Evolutionary conservation across 2,113 vertebrate genomes (phyloP), one percentile per base, ranked within the genome.

Genomic region (Pavo muticus): DNA sequence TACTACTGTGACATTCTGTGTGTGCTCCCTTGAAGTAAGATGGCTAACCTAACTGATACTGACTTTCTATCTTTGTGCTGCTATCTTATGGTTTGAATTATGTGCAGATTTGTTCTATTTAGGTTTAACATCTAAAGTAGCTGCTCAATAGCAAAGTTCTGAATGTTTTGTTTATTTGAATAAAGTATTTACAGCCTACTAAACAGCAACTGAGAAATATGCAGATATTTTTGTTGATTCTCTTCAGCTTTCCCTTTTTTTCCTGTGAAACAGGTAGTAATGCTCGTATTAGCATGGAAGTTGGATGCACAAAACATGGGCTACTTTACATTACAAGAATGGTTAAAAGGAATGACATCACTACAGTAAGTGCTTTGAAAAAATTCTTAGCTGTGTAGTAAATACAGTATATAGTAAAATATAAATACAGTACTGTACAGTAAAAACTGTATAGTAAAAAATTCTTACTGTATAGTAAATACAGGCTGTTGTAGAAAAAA

Each of bases 251-350:
- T 52, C 1, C 0, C 27, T 69, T 60, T 93, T 84, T 80, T 54
- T 69, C 4, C 48, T 84, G n/a, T 84, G 89, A 74, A 94, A 91
- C 96, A 99, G 99, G 99, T 99, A 95, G 99, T 99, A 97, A 99
- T 99, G 99, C 98, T 99, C 94, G 99, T 99, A 87, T 97, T 99
- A 76, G 99, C 99, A 35, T 99, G 99, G 99, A 99, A 99, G 97
- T 97, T 99, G 97, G 99, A 99, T 97, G 99, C 99, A 91, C 99
- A 99, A 95, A 99, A 99, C 95, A 99, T 99, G 99, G 99, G 99
- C 59, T 99, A 99, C 97, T 99, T 99, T 96, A 99, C 99, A 20
- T 98, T 99, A 63, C 99, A 99, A 97, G 99, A 99, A 94, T 99
- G 99, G 99, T 98, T 99, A 78, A 99, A 99, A 98, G 99, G 99